Evolutionary conservation across 2,888 invertebrate genomes (phyloP).

Genomic region (Melanostoma scalare): DNA sequence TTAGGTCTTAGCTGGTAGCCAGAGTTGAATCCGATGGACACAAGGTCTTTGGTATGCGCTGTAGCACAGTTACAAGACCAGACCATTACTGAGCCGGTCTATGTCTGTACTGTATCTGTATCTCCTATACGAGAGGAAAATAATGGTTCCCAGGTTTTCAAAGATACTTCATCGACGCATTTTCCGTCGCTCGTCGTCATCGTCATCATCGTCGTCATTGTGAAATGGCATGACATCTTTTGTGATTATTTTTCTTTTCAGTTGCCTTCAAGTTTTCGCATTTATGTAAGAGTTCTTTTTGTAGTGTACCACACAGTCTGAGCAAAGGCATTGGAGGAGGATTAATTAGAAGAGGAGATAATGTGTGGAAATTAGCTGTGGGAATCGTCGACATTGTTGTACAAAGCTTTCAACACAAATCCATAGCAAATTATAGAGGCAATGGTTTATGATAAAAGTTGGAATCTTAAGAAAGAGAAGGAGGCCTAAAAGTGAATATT

Average conservation of each 20-base stretch:
- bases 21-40: slow-evolving; percentile 61
- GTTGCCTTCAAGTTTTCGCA: slow-evolving; percentile 3
- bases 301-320: background rate
- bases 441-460: too few relatives aligned
- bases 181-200: too few relatives aligned
- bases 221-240: slow-evolving; percentile 50
- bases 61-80: slow-evolving; percentile 62
- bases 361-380: too few relatives aligned
- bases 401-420: too few relatives aligned
- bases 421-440: too few relatives aligned
- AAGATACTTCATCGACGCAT: slow-evolving; percentile 46
- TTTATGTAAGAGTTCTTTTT: slow-evolving; percentile 45
- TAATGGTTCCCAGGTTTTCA: slow-evolving; percentile 59
- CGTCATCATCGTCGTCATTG: slow-evolving; percentile 30
- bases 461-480: too few relatives aligned
- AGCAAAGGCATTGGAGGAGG: background rate
- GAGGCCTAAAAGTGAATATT: too few relatives aligned
- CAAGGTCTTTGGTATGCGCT: slow-evolving; percentile 69
- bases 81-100: slow-evolving; percentile 20
- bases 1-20: slow-evolving; percentile 25
- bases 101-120: background rate
- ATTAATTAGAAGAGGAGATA: background rate
- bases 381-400: too few relatives aligned
- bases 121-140: slow-evolving; percentile 43
- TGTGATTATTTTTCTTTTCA: slow-evolving; percentile 5